A percentile compares a stretch with the other conserved stretches of the same genome.
These are phyloP conservation scores for Anaspis maculata DNA, from an alignment of 2,888 invertebrate species.

Conservation along the genomic window DNA sequence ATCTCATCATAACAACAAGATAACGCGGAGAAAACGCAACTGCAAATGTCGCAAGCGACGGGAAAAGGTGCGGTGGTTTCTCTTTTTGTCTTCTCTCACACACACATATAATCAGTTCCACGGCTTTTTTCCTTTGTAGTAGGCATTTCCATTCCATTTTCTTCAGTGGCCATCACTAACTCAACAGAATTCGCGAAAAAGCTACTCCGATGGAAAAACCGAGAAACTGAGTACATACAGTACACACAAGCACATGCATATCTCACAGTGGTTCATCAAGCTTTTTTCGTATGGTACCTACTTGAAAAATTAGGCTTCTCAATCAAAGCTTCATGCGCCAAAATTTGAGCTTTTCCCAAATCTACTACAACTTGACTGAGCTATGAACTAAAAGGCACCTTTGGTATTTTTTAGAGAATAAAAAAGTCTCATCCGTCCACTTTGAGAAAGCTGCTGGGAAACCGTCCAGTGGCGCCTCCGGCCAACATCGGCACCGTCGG, in stretches of 20 bases:
- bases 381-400: background rate
- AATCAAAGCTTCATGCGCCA: no score
- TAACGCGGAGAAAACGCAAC: conserved; percentile 4
- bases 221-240: no score
- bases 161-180: no score
- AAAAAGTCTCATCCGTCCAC: conserved; percentile 2
- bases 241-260: no score
- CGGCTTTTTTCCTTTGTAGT: no score
- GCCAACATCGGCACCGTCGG: conserved; percentile 8
- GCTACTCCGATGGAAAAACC: no score
- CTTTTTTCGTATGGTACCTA: no score
- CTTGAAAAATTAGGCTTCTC: background rate
- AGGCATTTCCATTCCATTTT: no score
- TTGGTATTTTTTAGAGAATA: conserved; percentile 6
- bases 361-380: background rate
- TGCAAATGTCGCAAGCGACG: conserved; percentile 8
- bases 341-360: background rate
- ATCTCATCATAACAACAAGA: no score
- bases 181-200: no score
- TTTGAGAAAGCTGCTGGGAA: background rate
- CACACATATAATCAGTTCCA: no score
- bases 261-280: no score
- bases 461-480: conserved; percentile 4
- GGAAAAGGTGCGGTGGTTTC: conserved; percentile 10
- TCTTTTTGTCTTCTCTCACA: background rate